phyloP scores from a whole-genome alignment of 2,888 invertebrate species.

The Ramazzottius varieornatus region DNA sequence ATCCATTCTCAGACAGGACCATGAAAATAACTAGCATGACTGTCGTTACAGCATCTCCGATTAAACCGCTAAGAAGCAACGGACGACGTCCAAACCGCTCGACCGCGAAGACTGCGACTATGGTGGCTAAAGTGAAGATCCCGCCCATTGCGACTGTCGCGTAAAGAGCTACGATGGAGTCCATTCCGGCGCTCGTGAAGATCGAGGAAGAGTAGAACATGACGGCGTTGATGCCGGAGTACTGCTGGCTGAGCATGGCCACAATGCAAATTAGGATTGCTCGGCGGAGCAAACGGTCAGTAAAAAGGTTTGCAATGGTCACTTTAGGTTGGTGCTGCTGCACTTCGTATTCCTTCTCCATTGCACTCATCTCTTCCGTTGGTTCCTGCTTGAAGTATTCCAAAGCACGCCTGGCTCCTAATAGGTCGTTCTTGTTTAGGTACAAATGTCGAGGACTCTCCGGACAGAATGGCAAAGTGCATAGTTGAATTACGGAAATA shows the following conservation, averaged over 20 bases:
- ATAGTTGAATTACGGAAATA: conserved; percentile 20
- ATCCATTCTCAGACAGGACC: conserved; percentile 23
- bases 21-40: conserved; percentile 34
- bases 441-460: conserved; percentile 23
- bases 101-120: conserved; percentile 48
- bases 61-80: conserved; percentile 46
- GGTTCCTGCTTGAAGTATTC: conserved; percentile 18
- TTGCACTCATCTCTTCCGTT: conserved; percentile 17
- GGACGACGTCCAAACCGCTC: conserved; percentile 58
- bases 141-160: conserved; percentile 60
- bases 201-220: conserved; percentile 60
- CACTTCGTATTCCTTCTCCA: conserved; percentile 14
- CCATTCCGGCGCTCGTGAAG: conserved; percentile 40
- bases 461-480: conserved; percentile 21
- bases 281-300: conserved; percentile 40
- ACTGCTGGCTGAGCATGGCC: conserved; percentile 62
- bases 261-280: conserved; percentile 51
- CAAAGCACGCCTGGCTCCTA: conserved; percentile 16
- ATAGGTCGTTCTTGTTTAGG: conserved; percentile 14
- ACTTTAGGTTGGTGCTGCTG: conserved; percentile 20
- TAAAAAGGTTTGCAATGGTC: conserved; percentile 40
- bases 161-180: conserved; percentile 35
- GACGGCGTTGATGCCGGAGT: conserved; percentile 37
- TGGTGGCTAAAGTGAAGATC: conserved; percentile 60
- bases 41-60: conserved; percentile 46